Evolutionary conservation across 1,140 invertebrate species (phyloP).

Genomic region (Drosophila varians): DNA sequence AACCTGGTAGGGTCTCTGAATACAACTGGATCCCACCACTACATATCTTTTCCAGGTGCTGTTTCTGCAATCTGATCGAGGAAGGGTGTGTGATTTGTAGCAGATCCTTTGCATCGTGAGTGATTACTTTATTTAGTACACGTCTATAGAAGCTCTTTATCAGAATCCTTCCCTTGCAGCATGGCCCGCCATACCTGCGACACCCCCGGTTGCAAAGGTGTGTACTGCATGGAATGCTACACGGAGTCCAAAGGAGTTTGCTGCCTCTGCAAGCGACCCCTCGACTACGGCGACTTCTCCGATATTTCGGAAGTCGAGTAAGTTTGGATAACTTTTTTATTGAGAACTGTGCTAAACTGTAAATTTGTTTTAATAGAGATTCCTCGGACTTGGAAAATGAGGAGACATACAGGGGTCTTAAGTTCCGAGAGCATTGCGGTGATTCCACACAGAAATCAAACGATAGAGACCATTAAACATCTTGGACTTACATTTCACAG

Average conservation of each 20-base stretch:
- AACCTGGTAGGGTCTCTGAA: neutral
- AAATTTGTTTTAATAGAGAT: neutral
- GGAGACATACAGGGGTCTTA: neutral
- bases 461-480: too few species aligned
- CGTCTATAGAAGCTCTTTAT: neutral
- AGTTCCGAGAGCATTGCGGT: neutral
- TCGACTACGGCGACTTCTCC: slow-evolving; percentile 90
- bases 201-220: slow-evolving; percentile 87
- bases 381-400: neutral
- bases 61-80: slow-evolving; percentile 61
- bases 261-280: slow-evolving; percentile 89
- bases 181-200: slow-evolving; percentile 84
- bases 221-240: slow-evolving; percentile 90
- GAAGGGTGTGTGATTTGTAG: slow-evolving; percentile 80
- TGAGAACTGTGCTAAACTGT: neutral
- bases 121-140: neutral
- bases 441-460: neutral
- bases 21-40: neutral
- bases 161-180: slow-evolving; percentile 5
- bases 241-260: slow-evolving; percentile 89
- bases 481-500: too few species aligned
- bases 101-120: slow-evolving; percentile 53
- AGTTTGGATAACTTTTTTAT: slow-evolving; percentile 5
- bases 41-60: slow-evolving; percentile 42
- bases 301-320: slow-evolving; percentile 91